Evolutionary conservation across 2,888 invertebrate species (phyloP), one percentile per base, ranked within the genome.

Genomic region (Augiades crinisus): DNA sequence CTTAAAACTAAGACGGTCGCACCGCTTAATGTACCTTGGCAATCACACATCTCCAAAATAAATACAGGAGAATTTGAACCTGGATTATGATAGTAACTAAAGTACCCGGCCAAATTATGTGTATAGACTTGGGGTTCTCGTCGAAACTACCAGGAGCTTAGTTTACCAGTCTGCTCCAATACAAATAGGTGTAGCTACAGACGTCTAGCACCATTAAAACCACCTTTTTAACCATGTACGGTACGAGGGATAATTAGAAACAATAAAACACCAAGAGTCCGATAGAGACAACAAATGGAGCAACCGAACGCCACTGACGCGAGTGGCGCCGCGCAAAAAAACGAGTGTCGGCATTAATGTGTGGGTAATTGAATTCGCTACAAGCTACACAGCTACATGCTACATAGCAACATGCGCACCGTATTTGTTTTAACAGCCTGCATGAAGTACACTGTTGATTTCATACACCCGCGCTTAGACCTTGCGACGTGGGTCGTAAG

Each of bases 321-420:
- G 43, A 43, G 7, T 8, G 43, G 43, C 19, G 41, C 41, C 17
- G 41, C 27, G 43, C 38, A 38, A 41, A 43, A 43, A 43, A 41
- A 41, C 27, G 7, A 24, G 24, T 24, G 41, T 8, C 17, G n/a
- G 17, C n/a, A 17, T 14, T 41, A 41, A 41, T 41, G 41, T 52
- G 55, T 54, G 55, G 55, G 54, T 54, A 53, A 49, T 46, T 58
- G 55, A 38, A 57, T 55, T 59, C 33, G 38, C 53, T 59, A 53
- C 54, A 47, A 43, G 41, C 27, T 24, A 40, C 24, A 40, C 13
- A 14, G 12, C 10, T 34, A 16, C 34, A 34, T 34, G 34, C 34
- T 34, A 34, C 34, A 40, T 24, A 12, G 27, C 30, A 12, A 30
- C 41, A 17, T n/a, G 1, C 5, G 41, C 30, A 13, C n/a, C 0